Base-by-base conservation (phyloP, 2,888 invertebrate species). In the Neocrepidodera transversa region DNA sequence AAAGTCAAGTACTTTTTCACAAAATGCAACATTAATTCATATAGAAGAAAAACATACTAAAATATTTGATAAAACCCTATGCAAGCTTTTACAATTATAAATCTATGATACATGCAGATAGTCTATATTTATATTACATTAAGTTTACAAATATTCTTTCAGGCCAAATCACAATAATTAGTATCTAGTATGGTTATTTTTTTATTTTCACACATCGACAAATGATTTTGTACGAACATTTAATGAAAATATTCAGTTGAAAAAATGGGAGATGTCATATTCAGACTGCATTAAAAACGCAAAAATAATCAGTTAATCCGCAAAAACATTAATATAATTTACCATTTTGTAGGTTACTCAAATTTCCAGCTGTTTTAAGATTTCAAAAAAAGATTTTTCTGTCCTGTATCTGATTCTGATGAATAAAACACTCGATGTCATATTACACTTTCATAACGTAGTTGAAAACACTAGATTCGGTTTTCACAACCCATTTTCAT, bases 11-110 rank as follows among this genome's bases (percentile, higher is more conserved):
- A 64, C 47, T 57, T 65, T 70, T 66, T 72, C 74, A 77, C 75
- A 75, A 74, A 76, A 77, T 76, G 77, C 77, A 77, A 78, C 77
- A 78, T 77, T 77, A 73, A 77, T 70, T 70, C 69, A 71, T 71
- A 74, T 74, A 73, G 73, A n/a, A 75, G 74, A 76, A 76, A 65
- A 77, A 73, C 76, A 75, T 77, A 76, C 75, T 76, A 77, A 77
- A 77, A 76, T 74, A 74, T 74, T 72, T 73, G 72, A 74, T 75
- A 76, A 76, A 76, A 64, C 65, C 73, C 77, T 78, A 77, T 77
- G 75, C 74, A 77, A 77, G 76, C 76, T 76, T 67, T 76, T 75
- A 73, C 73, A 75, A 68, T 74, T 73, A 73, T 63, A 64, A 65
- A 67, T 67, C 65, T 67, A 67, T 65, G 62, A 60, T 77, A 76